A percentile compares a stretch with the other conserved stretches of the same genome.
These are phyloP conservation scores for Gastracanthus pulcherrimus DNA, from an alignment of 2,888 invertebrate genomes.

Conservation along the genomic window DNA sequence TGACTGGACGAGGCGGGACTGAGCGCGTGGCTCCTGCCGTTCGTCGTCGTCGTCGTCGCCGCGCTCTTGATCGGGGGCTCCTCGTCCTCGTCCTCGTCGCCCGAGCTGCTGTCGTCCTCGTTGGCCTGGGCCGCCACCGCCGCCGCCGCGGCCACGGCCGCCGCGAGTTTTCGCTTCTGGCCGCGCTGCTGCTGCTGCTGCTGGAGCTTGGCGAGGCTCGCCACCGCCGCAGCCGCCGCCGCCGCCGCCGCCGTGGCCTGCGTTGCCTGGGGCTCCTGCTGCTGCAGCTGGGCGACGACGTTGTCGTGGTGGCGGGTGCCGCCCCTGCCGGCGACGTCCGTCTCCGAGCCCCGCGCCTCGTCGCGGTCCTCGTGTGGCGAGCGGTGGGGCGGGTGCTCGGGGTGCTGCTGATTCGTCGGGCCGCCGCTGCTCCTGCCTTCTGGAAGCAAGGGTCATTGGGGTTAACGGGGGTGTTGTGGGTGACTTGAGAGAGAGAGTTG, in stretches of 20 bases:
- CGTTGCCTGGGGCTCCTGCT: conserved; percentile 69
- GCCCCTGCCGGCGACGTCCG: conserved; percentile 79
- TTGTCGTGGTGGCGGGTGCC: conserved; percentile 79
- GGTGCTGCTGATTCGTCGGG: conserved; percentile 79
- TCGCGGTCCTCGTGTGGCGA: conserved; percentile 78
- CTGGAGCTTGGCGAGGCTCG: conserved; percentile 60
- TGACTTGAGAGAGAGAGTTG: too few relatives aligned
- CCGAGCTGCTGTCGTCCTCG: conserved; percentile 77
- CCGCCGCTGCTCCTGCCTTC: conserved; percentile 81
- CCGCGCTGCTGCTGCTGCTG: conserved; percentile 73
- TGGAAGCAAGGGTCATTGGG: conserved; percentile 73
- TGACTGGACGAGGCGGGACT: conserved; percentile 83
- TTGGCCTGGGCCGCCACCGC: conserved; percentile 73
- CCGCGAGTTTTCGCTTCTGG: conserved; percentile 82
- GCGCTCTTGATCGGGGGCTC: conserved; percentile 77
- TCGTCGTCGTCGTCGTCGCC: conserved; percentile 75
- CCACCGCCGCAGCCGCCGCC: conserved; percentile 66
- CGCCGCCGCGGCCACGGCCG: conserved; percentile 68
- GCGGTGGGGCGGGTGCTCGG: conserved; percentile 77
- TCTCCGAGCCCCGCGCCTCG: conserved; percentile 78
- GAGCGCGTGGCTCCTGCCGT: conserved; percentile 77
- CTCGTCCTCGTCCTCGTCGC: conserved; percentile 79
- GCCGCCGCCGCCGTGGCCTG: conserved; percentile 79
- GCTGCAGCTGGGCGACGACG: conserved; percentile 79
- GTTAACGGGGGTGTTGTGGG: too few relatives aligned